Base-by-base conservation (phyloP, 2,797 vertebrate genomes). In the Trichosurus vulpecula region DNA sequence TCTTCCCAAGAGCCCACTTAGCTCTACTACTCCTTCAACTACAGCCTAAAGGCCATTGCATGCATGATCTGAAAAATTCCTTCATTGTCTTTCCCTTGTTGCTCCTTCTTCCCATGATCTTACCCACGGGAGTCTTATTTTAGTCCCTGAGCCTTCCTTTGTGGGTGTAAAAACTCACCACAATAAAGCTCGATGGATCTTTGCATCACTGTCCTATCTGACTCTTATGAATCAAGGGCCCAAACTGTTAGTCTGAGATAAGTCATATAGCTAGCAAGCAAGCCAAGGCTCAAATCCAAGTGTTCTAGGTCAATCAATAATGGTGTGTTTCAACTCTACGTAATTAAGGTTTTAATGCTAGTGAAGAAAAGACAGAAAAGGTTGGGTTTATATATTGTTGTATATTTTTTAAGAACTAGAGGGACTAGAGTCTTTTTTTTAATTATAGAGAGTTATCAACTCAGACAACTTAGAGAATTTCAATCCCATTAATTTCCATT, bases 241-340 rank as follows among this genome's bases (percentile, higher is more conserved):
- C 5, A 25, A 10, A 10, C 19, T 81, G 81, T 41, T 22, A 41
- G 66, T 47, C n/a, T 81, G 66, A 81, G 16, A 41, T 41, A 74
- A 74, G n/a, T 81, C 19, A 81, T 3, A 47, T 25, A 81, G n/a
- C 19, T 41, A 81, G n/a, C n/a, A 81, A 41, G 66, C n/a, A n/a
- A 74, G 35, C 2, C 6, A 81, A 81, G 66, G 19, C n/a, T 81
- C n/a, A 81, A 81, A 81, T 8, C 19, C 66, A 41, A 41, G 22
- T 47, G n/a, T 41, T 81, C n/a, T 27, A 53, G 92, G 91, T 94
- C 91, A 92, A 90, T 91, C 93, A 93, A 92, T 96, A 95, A 96
- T 54, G 92, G 92, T 81, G 30, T 90, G 89, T 94, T 94, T 91
- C 93, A 41, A 92, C 41, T 41, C 95, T 81, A 52, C 56, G 29